Base-by-base conservation (phyloP, 2,888 invertebrate species). In the Argyresthia goedartella region DNA sequence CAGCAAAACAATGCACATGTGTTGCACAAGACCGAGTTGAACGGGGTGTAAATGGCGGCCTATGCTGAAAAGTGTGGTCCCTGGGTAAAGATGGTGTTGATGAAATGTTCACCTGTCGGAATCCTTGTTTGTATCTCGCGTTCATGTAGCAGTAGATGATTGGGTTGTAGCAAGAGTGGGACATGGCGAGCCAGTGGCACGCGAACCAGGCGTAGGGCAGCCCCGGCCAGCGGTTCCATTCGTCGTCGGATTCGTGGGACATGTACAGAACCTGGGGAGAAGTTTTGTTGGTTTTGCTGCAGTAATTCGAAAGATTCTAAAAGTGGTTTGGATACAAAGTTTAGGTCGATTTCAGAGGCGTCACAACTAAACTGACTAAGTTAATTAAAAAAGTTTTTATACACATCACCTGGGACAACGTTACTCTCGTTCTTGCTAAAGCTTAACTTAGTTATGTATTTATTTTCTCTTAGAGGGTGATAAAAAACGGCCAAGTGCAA, bases 91-190 rank as follows among this genome's bases (percentile, higher is more conserved):
- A 4, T 2, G 25, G 6, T 25, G 25, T 4, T 25, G 25, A 25
- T 4, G 25, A 25, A 25, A 6, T 25, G 25, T 25, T 43, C 46
- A 91, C 90, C 71, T 91, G 89, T 60, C 90, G 81, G 61, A 93
- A 92, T 0, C 92, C 92, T 11, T 89, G 85, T 1, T 94, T 89
- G 70, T 95, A 96, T 53, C 93, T 89, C 10, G 91, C 90, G 75
- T 95, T 96, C 94, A 95, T 94, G 84, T 93, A 94, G 77, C 94
- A 90, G 75, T 95, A 95, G 65, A 95, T 95, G 62, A 95, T 90
- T 35, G 95, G 95, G 73, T 95, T 95, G 88, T 95, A 95, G 78
- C 94, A 95, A 57, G 93, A 92, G 71, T 95, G 95, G 0, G 95
- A 95, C 95, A 95, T 95, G 50, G 95, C 93, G 58, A 95, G 85